phyloP scores from a whole-genome alignment of 2,797 vertebrate species.

The Ambastaia sidthimunki region DNA sequence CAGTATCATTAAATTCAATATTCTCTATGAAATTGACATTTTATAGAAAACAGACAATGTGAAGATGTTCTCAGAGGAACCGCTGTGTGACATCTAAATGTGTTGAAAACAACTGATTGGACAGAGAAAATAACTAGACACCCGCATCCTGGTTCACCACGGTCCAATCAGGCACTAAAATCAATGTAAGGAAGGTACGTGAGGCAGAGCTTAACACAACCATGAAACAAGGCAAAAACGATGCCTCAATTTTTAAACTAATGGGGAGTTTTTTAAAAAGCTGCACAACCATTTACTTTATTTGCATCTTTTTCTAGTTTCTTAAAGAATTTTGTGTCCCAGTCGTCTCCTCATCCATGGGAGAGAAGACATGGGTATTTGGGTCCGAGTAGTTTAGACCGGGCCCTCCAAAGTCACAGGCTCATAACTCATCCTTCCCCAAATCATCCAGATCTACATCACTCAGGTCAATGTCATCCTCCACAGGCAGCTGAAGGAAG shows the following conservation, averaged over 20 bases:
- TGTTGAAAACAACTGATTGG: constrained; percentile 6
- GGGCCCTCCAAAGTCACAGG: constrained; percentile 49
- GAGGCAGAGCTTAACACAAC: constrained; percentile 59
- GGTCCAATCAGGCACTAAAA: constrained; percentile 14
- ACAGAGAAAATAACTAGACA: constrained; percentile 31
- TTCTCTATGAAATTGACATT: constrained; percentile 4
- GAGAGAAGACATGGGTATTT: constrained; percentile 71
- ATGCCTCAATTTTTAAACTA: constrained; percentile 52
- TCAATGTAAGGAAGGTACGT: constrained; percentile 26
- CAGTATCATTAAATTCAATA: background rate
- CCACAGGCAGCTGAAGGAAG: constrained; percentile 84
- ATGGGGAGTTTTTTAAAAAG: constrained; percentile 62
- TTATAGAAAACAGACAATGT: background rate
- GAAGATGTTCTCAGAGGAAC: background rate
- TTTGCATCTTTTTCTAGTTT: constrained; percentile 66
- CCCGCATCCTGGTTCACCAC: constrained; percentile 20
- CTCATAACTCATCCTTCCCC: constrained; percentile 90
- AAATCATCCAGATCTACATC: constrained; percentile 91
- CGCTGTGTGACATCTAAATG: constrained; percentile 18
- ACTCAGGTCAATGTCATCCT: constrained; percentile 95
- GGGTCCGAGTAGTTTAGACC: constrained; percentile 50
- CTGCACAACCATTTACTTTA: constrained; percentile 62
- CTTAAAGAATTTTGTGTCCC: constrained; percentile 72
- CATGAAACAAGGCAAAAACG: constrained; percentile 19
- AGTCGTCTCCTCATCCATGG: constrained; percentile 77